Evolutionary conservation across 2,888 invertebrate species (phyloP), one percentile per base, ranked within the genome.

Genomic region (Nyleta sp.): DNA sequence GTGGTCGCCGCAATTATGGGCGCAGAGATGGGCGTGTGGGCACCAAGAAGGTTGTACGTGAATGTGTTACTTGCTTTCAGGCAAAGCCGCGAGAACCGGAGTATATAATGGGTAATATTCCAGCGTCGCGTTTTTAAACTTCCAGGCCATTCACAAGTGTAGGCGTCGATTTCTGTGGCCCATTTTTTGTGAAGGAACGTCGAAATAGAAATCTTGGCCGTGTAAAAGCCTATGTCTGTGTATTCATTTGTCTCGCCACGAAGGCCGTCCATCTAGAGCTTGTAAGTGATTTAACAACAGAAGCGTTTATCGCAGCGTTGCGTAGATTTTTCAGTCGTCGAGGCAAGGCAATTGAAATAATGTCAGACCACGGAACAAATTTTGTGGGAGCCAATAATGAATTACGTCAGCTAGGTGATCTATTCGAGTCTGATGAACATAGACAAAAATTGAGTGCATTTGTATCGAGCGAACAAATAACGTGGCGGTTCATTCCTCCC

Each of bases 301-400:
- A 80, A 44, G 76, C 57, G 2, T 82, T 83, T 40, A 8, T 83
- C 0, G 82, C 70, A 0, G 68, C 80, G 7, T 52, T 82, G 0
- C 42, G 50, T 15, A 59, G 82, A 33, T 82, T 83, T 31, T 44
- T 75, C 7, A 7, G 73, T 22, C 44, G 81, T 46, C 55, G 70
- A 2, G 70, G 57, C 5, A 35, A 28, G 18, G 60, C 48, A 44
- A 67, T n/a, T 35, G 20, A 42, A 8, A 78, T 83, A 3, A 60
- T 77, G 35, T 80, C 80, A 1, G 80, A 83, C 18, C 80, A 81
- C 24, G 77, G 73, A 0, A 81, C 80, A 2, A 81, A 81, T 40
- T 83, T 83, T 38, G 74, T 80, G 1, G 82, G 80, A 10, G 80
- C 79, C 0, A 75, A 72, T 40, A 80, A 78, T 20, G 62, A 83